These are phyloP conservation scores for Plecotus auritus DNA, from an alignment of 2,113 vertebrate genomes.

Conservation along the genomic window DNA sequence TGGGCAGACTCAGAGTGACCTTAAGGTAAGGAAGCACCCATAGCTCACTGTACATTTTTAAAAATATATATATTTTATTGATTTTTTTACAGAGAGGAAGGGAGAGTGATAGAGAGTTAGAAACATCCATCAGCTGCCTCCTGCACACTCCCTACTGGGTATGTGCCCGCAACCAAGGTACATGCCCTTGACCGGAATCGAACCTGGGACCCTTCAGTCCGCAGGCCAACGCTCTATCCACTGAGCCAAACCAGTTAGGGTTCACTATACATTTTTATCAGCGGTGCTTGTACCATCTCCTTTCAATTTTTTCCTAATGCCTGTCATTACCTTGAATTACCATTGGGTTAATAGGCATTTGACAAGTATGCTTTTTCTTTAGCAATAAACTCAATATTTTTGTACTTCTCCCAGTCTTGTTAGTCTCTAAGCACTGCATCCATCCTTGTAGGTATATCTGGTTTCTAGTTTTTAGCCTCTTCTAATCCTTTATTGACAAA, in stretches of 20 bases:
- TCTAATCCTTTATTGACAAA: conserved; percentile 17
- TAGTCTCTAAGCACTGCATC: neutral
- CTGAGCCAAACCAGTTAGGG: too few relatives aligned
- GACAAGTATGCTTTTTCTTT: neutral
- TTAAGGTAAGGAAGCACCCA: neutral
- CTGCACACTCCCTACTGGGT: too few relatives aligned
- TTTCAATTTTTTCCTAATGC: neutral
- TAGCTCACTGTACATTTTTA: neutral
- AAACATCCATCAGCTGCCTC: too few relatives aligned
- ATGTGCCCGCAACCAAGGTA: too few relatives aligned
- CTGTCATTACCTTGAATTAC: neutral
- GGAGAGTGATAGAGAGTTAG: too few relatives aligned
- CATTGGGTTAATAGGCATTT: neutral
- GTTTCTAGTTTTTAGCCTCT: neutral
- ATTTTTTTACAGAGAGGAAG: too few relatives aligned
- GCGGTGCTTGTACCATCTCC: neutral
- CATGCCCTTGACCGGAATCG: too few relatives aligned
- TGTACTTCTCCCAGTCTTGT: neutral
- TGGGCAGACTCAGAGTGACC: neutral
- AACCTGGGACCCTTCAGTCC: too few relatives aligned
- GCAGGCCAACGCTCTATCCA: too few relatives aligned
- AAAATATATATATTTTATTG: too few relatives aligned
- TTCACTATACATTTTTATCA: neutral
- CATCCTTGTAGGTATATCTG: neutral
- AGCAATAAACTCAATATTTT: neutral